phyloP scores from a whole-genome alignment of 2,888 invertebrate genomes.

The Macropis europaea region DNA sequence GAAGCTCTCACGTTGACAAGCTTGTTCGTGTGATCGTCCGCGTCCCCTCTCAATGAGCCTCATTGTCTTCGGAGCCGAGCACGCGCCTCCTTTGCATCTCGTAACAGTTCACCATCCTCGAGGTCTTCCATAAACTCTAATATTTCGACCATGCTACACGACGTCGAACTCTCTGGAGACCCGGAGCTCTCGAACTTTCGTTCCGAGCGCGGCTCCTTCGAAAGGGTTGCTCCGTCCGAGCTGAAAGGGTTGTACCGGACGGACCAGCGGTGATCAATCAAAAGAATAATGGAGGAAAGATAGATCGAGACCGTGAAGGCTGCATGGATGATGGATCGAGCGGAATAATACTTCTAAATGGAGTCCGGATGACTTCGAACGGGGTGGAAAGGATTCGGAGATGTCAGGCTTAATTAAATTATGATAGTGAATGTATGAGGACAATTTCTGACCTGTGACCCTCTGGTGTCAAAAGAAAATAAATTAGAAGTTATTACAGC shows the following conservation, averaged over 20 bases:
- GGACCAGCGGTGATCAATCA: constrained; percentile 9
- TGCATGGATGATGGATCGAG: constrained; percentile 4
- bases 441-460: too few relatives aligned
- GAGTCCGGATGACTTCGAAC: background rate
- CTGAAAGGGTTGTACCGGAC: background rate
- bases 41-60: constrained; percentile 65
- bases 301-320: constrained; percentile 17
- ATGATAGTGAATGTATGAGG: too few relatives aligned
- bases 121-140: background rate
- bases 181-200: background rate
- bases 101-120: constrained; percentile 26
- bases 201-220: background rate
- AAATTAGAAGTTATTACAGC: too few relatives aligned
- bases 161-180: background rate
- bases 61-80: constrained; percentile 62
- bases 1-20: constrained; percentile 71
- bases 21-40: constrained; percentile 41
- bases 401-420: too few relatives aligned
- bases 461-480: too few relatives aligned
- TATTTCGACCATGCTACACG: background rate
- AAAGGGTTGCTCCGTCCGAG: background rate
- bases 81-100: constrained; percentile 39
- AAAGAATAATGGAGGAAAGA: constrained; percentile 7
- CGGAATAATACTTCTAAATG: background rate
- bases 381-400: background rate